Evolutionary conservation across 2,888 invertebrate genomes (phyloP), one percentile per base, ranked within the genome.

Genomic region (Apantesis nais): DNA sequence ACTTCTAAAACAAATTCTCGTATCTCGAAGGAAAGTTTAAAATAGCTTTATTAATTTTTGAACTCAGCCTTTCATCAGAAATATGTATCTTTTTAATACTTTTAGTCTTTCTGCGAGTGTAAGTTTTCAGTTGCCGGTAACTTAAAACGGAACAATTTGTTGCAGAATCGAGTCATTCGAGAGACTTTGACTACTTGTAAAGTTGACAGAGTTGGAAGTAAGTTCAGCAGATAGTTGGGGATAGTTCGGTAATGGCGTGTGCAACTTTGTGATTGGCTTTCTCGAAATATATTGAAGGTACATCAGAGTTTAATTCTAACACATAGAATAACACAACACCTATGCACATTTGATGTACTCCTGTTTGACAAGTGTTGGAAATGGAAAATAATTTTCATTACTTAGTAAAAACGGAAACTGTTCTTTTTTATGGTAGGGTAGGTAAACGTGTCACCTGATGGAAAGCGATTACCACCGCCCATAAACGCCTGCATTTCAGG

Each of bases 31-130:
- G 31, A 52, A 79, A 80, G 67, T 80, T 80, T 79, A 71, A 79
- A 81, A 77, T 74, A 79, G 79, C 72, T 80, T 81, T 81, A 80
- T 80, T 80, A 80, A 81, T 80, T 81, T 80, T 81, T 80, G 77
- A 81, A 71, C 66, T 72, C 19, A 68, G 62, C 71, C 66, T 69
- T 65, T 72, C 55, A 65, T 67, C 25, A 70, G 77, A 66, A 60
- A 72, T 72, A 78, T 76, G 73, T 82, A 78, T 81, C 78, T 79
- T 80, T 75, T 70, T 79, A 80, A 81, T 79, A 79, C 73, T 78
- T 69, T 64, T 67, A 31, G 67, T 70, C 12, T 62, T 55, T 60
- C 63, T 60, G 63, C 41, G 41, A 67, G 63, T 62, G 44, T 63
- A 71, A 67, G 67, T 66, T 70, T 48, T 70, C 44, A 60, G 60